Base-by-base conservation (phyloP, 64 coral and sea anemone species). In the Orbicella faveolata region DNA sequence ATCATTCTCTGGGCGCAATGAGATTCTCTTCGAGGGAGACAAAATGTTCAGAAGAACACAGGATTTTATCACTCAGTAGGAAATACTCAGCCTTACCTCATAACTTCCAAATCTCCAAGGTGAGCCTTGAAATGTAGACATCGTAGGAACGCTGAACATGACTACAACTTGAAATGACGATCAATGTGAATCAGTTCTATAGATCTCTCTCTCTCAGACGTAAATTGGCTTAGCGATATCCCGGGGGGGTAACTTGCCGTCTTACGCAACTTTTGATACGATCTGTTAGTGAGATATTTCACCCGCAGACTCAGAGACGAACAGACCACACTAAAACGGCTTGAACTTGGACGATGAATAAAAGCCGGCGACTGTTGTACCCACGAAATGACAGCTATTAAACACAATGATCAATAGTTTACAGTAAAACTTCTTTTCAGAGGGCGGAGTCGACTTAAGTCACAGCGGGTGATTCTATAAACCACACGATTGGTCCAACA, bases 361-460 rank as follows among this genome's bases (percentile, higher is more conserved):
- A 73, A 85, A 39, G 63, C 82, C 34, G 34, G 62, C 64, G 67
- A 34, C 37, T 82, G 82, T 85, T 72, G 44, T 72, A 66, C 36
- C 65, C 65, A 44, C 82, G 44, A 85, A 85, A 39, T 83, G 80
- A 66, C 62, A 83, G 30, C 39, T 44, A 36, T 67, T 15, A 83
- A 48, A 85, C 44, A 69, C 18, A 41, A 52, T 66, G 82, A 72
- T 72, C 36, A 62, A 23, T 39, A 37, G 64, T 73, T 68, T 85
- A 72, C 63, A 70, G 9, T 66, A 63, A 36, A 52, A 37, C 5
- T 15, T 52, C 6, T 72, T 85, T 85, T 72, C 39, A 85, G 30
- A 85, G 64, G 82, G 82, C 82, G 82, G 82, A 85, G 82, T 26
- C 64, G 70, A 17, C 36, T 72, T 52, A 67, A 68, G n/a, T 84